Base-by-base conservation (phyloP, 2,797 vertebrate species). In the Phaenicophaeus curvirostris region DNA sequence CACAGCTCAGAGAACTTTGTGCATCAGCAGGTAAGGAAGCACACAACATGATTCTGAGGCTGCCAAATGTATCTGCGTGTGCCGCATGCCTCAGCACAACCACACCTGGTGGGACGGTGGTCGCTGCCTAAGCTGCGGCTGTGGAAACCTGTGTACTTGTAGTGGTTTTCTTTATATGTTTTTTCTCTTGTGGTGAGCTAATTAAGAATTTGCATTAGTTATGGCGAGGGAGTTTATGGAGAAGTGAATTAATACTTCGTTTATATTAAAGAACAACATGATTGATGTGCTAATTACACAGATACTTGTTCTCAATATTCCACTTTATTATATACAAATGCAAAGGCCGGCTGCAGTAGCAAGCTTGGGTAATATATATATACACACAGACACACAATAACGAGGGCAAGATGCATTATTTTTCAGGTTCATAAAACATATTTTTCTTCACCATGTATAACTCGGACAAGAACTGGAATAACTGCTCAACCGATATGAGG, bases 231-330 rank as follows among this genome's bases (percentile, higher is more conserved):
- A 82, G 67, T 84, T 79, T 81, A 19, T 39, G 50, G 76, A 84
- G 55, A 90, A 74, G 31, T 84, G 71, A 90, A 76, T 95, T 94
- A 91, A 93, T 88, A 55, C 77, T 94, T 91, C 15, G 1, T 88
- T 96, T 79, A 82, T 88, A 71, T 90, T 93, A 88, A 93, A 91
- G 76, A 91, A 59, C 3, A 7, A 86, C 66, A 48, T 94, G 92
- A 95, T 58, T 87, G 85, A 96, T 95, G 74, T 93, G 76, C 85
- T 93, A 96, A 94, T 96, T 97, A 94, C 5, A n/a, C 3, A 20
- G 89, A 69, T 90, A 41, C 77, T 94, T 91, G 92, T 96, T 93
- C 74, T 78, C 27, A 62, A 28, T 81, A 91, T 84, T 96, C 87
- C 65, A 7, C 77, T 89, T 92, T 89, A 81, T 86, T 90, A 67